Evolutionary conservation across 2,888 invertebrate species (phyloP), one percentile per base, ranked within the genome.

Genomic region (Galerucella calmariensis): DNA sequence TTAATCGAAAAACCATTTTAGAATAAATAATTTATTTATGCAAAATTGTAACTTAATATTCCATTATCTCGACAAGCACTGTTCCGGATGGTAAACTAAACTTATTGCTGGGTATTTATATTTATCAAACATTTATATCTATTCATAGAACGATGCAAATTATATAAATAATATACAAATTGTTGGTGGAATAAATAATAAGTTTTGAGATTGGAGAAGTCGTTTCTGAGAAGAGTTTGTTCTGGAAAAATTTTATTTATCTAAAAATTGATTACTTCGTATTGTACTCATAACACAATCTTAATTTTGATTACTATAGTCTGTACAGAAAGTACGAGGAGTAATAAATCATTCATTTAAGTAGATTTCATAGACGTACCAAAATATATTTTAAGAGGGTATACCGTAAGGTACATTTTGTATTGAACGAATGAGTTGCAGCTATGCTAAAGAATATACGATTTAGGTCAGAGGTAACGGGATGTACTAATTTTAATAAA

Each of bases 41-140:
- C 35, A 35, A 61, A 61, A 14, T 14, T 61, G 61, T 35, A 61
- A 61, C 35, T 61, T 61, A 35, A 61, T 61, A 35, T 61, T 61
- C 35, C 14, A 35, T 61, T 61, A 61, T 35, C 27, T 61, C 6
- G 35, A 61, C 61, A 61, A 27, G 35, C 35, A 35, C 35, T 61
- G 61, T 61, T 61, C 27, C 27, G 35, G n/a, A n/a, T 61, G 61
- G 61, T 11, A 61, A 61, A 59, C 27, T 61, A 61, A 14, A 61
- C 61, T 61, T 61, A 61, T 35, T 61, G 35, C n/a, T 27, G 6
- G 46, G 27, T 27, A 41, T 56, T 56, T 56, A 3, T 56, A 56
- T 56, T 56, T 56, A 56, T 56, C 56, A 20, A 56, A 56, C 56
- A 20, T 56, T 20, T 16, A 20, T 56, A 56, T 56, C 56, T 56